Base-by-base conservation (phyloP, 2,888 invertebrate genomes). In the Xestobium rufovillosum region DNA sequence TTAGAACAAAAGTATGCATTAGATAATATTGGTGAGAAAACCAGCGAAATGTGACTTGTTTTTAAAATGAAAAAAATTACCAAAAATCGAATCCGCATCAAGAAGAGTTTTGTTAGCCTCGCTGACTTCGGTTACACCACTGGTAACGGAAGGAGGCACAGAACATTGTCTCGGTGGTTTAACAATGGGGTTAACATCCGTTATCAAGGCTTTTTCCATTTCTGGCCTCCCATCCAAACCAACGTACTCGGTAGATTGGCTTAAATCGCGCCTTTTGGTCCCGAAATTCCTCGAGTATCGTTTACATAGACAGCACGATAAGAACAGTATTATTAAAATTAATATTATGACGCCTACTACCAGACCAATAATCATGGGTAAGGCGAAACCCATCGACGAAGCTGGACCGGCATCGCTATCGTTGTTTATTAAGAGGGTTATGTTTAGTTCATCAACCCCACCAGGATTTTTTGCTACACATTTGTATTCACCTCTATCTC, bases 381-480 rank as follows among this genome's bases (percentile, higher is more conserved):
- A 50, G 49, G 70, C 59, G 52, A 66, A 49, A 10, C 59, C 50
- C 14, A 44, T 43, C 9, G 52, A 26, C 16, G 50, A 29, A n/a
- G n/a, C n/a, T 45, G 45, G 25, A 41, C 45, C 16, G 11, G 41
- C 15, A n/a, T 39, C 38, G 28, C 51, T 38, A 63, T 1, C 67
- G 59, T 36, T 64, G 57, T 41, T 41, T 19, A 63, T 45, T 3
- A 73, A 66, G 37, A 91, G 59, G 9, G 78, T 80, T 9, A 89
- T 67, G 57, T 84, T 86, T 29, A 76, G 75, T 56, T 86, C 84
- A 44, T 80, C 82, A 2, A 77, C 75, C 1, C 90, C 91, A 1
- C 85, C 91, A 0, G 78, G 73, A 61, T 87, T 91, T 55, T 79
- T 82, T 0, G 89, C 90, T 2, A 83, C 74, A 56, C 91, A 92